Conservation (phyloP, 2,888 invertebrate genomes). For the Agrochola macilenta region DNA sequence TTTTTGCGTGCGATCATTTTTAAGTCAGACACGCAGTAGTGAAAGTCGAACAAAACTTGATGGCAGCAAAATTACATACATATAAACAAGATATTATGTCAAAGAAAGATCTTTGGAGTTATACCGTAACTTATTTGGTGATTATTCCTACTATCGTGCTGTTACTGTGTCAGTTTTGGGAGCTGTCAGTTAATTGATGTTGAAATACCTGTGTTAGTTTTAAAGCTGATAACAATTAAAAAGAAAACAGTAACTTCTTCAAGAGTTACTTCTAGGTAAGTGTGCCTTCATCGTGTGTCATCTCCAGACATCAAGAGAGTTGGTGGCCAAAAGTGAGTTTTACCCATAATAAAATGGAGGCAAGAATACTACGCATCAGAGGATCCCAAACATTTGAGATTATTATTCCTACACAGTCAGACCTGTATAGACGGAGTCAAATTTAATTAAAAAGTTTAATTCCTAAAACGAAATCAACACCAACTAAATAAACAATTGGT, state of each 20-base stretch:
- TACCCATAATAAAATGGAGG: background rate
- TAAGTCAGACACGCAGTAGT: conserved; percentile 44
- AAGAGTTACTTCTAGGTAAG: background rate
- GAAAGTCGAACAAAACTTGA: conserved; percentile 47
- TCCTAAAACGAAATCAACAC: background rate
- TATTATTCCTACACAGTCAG: background rate
- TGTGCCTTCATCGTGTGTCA: background rate
- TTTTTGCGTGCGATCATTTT: conserved; percentile 46
- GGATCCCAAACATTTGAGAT: background rate
- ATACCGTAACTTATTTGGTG: conserved; percentile 6
- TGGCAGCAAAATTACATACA: conserved; percentile 26
- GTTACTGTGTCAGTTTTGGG: background rate
- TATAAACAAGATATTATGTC: conserved; percentile 2
- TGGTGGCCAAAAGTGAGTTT: background rate
- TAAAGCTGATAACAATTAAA: background rate
- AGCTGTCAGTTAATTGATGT: background rate
- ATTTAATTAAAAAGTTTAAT: background rate
- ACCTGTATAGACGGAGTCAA: background rate
- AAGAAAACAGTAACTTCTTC: background rate
- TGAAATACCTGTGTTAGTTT: background rate
- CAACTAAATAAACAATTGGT: no score
- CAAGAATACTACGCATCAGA: background rate
- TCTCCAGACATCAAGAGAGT: background rate
- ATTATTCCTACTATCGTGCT: background rate
- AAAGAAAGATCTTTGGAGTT: conserved; percentile 19